Base-by-base conservation (phyloP, 2,113 vertebrate genomes). In the Antennarius striatus region DNA sequence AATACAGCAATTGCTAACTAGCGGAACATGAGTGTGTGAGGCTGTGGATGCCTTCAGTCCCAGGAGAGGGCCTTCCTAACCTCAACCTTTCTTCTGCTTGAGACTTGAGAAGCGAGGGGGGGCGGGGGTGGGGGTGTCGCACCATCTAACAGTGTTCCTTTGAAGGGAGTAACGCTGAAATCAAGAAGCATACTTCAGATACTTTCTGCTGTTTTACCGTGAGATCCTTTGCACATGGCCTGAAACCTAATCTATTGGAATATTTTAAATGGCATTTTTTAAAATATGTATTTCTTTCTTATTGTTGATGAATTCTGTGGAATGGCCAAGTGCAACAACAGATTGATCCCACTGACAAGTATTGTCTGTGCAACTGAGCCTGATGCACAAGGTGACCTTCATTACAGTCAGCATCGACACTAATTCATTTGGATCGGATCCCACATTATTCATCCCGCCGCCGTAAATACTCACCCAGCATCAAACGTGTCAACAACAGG, bases 1-100 rank as follows among this genome's bases (percentile, higher is more conserved):
- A 84, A 91, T 87, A 87, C 87, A 80, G 88, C 81, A 75, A 77
- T 72, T 80, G 88, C 87, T 90, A 90, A 90, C 87, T 86, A 88
- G 91, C 86, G 81, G 87, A 90, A 91, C 90, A 89, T 76, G 77
- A 87, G 88, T 84, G 89, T 83, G 89, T 91, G 85, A 80, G 82
- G 87, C 71, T 68, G 80, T 70, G 88, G 89, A 92, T 91, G 91
- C 91, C 91, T 92, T 90, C 67, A 75, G 88, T 92, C 92, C 90
- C 92, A 85, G 80, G 91, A 90, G 91, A 90, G 90, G 79, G 71
- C 59, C 85, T 87, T 89, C 84, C 81, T 81, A 85, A 81, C 88
- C 84, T 75, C 64, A 49, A 66, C 83, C 86, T 80, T 79, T 80
- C 85, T 82, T 81, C 84, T 58, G 55, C 30, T 28, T 1, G 81